Base-by-base conservation (phyloP, 2,113 vertebrate genomes). In the Pygathrix nemaeus region DNA sequence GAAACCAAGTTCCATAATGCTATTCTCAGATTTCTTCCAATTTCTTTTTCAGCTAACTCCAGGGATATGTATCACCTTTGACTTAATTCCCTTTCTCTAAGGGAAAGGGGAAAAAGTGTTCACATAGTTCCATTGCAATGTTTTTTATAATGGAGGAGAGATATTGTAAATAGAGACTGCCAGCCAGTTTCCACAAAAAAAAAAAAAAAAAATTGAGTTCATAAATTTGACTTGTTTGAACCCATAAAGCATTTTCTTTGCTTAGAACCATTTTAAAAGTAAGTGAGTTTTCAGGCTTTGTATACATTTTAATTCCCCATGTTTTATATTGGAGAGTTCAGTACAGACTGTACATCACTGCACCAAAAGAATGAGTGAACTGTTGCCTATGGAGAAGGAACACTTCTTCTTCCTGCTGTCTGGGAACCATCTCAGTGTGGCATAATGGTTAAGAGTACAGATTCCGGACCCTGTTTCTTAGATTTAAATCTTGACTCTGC, bases 41-140 rank as follows among this genome's bases (percentile, higher is more conserved):
- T 78, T 85, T 88, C 76, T 94, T 96, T 76, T 82, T 83, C 70
- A 78, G 61, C 35, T 84, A 30, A 93, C 7, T 81, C 75, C 30
- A 79, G 5, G 14, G 18, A 50, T 55, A 23, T 48, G 23, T 88
- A 92, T 94, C 55, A 89, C 27, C 48, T 93, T 85, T 79, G 30
- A n/a, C 70, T n/a, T 45, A 96, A 88, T 90, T 61, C 8, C 32
- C 25, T 87, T 87, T 64, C 61, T 27, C 48, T 35, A 1, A 40
- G 64, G 55, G 38, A 88, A 12, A 43, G 45, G 35, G 48, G 38
- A 32, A 81, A 59, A 59, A 5, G 40, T 32, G 27, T 96, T 80
- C 48, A n/a, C 50, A 35, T 9, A 78, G 50, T 12, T 85, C 64
- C 80, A 76, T 8, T 72, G 66, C 23, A 32, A 9, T 32, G n/a